Base-by-base conservation (phyloP, 2,797 vertebrate species). In the Myripristis murdjan region DNA sequence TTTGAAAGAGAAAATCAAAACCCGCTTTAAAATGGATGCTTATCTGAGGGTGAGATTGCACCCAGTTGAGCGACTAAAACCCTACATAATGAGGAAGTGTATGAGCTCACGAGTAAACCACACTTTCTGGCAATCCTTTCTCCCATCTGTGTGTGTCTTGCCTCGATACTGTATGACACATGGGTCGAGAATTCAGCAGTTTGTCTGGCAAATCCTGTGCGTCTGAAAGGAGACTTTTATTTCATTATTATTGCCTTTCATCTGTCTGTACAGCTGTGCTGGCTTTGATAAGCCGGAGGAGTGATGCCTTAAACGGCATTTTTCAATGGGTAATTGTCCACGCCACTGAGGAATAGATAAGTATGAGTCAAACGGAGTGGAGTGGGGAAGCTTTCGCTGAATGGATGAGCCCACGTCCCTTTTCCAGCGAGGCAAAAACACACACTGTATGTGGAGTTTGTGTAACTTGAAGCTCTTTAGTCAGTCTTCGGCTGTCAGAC, bases 211-310 rank as follows among this genome's bases (percentile, higher is more conserved):
- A 73, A 52, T 55, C 62, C 28, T 41, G 26, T 63, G 63, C 57
- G 58, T 69, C 48, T 72, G 57, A 75, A 77, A 82, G 49, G 58
- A 49, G 33, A 73, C 6, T 69, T 89, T 69, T 28, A 79, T 87
- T 76, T 83, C 66, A 84, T 88, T 89, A 79, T 75, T 76, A 69
- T 69, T 88, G 75, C 56, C 64, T 89, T 87, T 86, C 75, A 83
- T 90, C 86, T 82, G 62, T 67, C 46, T 64, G 66, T 81, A 71
- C 88, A 90, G 85, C 87, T 90, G 87, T 68, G 64, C 55, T 73
- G 66, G 75, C 79, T 88, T 74, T 87, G 84, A 86, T 84, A 86
- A 83, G 83, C 79, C 69, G 47, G 72, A 53, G 41, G 66, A 78
- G 55, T 53, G 48, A 23, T 41, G 68, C 59, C 6, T 41, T 44